Evolutionary conservation across 2,113 vertebrate species (phyloP), one percentile per base, ranked within the genome.

Genomic region (Gadus macrocephalus): DNA sequence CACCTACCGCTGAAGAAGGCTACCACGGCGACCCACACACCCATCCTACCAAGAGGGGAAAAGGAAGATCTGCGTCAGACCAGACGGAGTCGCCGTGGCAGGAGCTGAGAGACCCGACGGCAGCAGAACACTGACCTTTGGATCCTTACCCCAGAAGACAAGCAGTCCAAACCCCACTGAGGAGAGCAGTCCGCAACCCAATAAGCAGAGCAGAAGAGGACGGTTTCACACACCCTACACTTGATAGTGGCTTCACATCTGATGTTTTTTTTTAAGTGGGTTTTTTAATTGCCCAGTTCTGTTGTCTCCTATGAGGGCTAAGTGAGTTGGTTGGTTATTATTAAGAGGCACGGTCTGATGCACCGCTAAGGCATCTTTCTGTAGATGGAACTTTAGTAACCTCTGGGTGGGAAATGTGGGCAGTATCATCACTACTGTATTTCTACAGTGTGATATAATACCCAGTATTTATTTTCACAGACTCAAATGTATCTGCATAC

Each of bases 101-200:
- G 42, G 42, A 42, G 71, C 72, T 63, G 25, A 68, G 67, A 62
- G 72, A 22, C 53, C 42, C 8, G 69, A 27, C 63, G 35, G 3
- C 68, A 62, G 68, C 62, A 31, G 78, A 80, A 76, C 73, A 67
- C 20, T 4, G 63, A 78, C 38, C 25, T 67, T 64, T 58, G 75
- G 42, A 49, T 9, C 42, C 5, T 49, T 11, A 49, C 42, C 42
- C 42, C 42, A 49, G 42, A 77, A 78, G 77, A 76, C 68, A 61
- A 20, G 64, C 42, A 12, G 42, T 49, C 8, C 42, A 49, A 7
- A 49, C 27, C 62, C 69, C 31, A 28, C 58, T 61, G 17, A 15
- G 49, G 25, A 16, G 73, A 11, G 60, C 19, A 12, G 42, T 49
- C 8, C 42, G 14, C 42, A 49, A 22, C 62, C 69, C 31, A 28